Base-by-base conservation (phyloP, 2,797 vertebrate species). In the Mycteria americana region DNA sequence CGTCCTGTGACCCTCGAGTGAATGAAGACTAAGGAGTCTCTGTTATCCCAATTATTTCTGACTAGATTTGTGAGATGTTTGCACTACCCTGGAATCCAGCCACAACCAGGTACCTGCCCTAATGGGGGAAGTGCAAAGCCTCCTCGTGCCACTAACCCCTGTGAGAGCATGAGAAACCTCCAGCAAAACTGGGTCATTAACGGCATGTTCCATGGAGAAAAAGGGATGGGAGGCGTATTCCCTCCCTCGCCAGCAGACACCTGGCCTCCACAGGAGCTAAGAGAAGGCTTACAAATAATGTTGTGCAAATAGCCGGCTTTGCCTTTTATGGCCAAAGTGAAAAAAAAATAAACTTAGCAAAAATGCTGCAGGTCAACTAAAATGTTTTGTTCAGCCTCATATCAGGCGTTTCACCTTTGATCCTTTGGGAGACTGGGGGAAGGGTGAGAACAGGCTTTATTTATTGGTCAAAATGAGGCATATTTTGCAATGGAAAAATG, bases 21-120 rank as follows among this genome's bases (percentile, higher is more conserved):
- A 94, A 93, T 5, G 79, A 92, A 88, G 72, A 94, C 89, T 64
- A 87, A 92, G 62, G 69, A 89, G 62, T 83, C 73, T 78, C 95
- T 78, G 35, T 91, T 73, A 70, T 60, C 59, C 92, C 92, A 94
- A 84, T 91, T 89, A 95, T 88, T 97, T 88, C 95, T 96, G 88
- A 50, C 94, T 94, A 89, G 89, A 89, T 94, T 72, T 95, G 89
- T 95, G 93, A 93, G 87, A 94, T 77, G 83, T 94, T 96, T 97
- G 85, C 92, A 85, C 83, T 67, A 5, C 68, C 56, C 8, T 35
- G 77, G 72, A 92, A 72, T 85, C 39, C 72, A 72, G 45, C 59
- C 85, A 91, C 85, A 75, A 48, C 22, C 33, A 63, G 75, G 85
- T 92, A 93, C 70, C 65, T 80, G 77, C 81, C 86, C 46, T 90